A percentile compares a stretch with the other conserved stretches of the same genome.
Evolutionary conservation across 2,888 invertebrate species (phyloP).

Genomic region (Aphidoletes aphidimyza): DNA sequence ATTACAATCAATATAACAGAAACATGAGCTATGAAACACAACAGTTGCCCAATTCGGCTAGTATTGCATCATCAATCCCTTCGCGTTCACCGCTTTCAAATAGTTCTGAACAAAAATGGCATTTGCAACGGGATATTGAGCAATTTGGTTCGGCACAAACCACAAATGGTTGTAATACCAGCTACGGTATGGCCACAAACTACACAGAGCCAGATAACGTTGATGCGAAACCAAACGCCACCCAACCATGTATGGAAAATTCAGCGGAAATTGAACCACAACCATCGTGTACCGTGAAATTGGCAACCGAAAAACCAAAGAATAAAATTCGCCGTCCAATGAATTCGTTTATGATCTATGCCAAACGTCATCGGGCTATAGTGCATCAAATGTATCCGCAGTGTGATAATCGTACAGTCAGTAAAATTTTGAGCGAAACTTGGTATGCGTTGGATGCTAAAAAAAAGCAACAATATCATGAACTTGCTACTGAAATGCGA

Average conservation of each 20-base stretch:
- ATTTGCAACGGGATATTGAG: neutral
- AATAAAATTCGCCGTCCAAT: conserved; percentile 93
- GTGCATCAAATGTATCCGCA: conserved; percentile 97
- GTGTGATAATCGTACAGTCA: conserved; percentile 98
- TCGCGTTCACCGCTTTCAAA: too few relatives aligned
- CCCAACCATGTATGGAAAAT: too few relatives aligned
- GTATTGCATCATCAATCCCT: neutral
- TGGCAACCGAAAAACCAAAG: conserved; percentile 65
- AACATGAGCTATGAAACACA: neutral
- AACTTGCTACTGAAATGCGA: conserved; percentile 86
- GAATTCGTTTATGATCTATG: conserved; percentile 93
- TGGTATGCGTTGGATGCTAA: conserved; percentile 96
- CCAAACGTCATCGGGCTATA: conserved; percentile 94
- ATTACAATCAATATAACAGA: neutral
- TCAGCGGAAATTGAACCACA: neutral
- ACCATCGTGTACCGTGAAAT: neutral
- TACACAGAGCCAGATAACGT: neutral
- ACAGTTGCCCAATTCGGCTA: neutral
- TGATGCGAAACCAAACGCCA: too few relatives aligned
- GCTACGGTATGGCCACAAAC: neutral
- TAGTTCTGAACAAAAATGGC: neutral
- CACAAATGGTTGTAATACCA: neutral
- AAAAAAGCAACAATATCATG: conserved; percentile 96
- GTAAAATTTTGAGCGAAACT: conserved; percentile 99
- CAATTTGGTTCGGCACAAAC: neutral